A percentile compares a stretch with the other conserved stretches of the same genome.
These are phyloP conservation scores for Furnarius figulus DNA, from an alignment of 2,113 vertebrate genomes.

Conservation along the genomic window DNA sequence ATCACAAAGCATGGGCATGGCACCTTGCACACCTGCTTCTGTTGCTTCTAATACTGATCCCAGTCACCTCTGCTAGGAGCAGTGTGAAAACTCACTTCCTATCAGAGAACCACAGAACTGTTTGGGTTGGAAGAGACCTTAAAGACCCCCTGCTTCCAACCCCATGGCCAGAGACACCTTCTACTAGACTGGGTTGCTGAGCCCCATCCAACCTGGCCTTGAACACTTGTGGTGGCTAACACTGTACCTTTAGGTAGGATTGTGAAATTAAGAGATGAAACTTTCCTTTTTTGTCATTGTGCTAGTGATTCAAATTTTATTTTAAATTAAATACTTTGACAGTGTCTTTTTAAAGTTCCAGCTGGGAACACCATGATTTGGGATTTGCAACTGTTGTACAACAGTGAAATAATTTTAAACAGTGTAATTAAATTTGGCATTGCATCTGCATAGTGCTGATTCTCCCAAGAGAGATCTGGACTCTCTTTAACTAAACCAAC, in stretches of 20 bases:
- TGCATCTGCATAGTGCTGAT: neutral
- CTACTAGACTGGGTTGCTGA: neutral
- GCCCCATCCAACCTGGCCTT: neutral
- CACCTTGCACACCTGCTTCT: neutral
- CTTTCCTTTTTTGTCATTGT: neutral
- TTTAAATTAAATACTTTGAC: neutral
- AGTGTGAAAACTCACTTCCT: neutral
- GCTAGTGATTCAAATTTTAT: neutral
- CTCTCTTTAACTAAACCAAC: neutral
- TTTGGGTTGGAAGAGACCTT: neutral
- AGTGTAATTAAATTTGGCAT: neutral
- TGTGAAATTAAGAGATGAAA: neutral
- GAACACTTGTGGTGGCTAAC: neutral
- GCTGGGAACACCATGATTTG: neutral
- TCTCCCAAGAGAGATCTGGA: neutral
- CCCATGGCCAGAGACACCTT: neutral
- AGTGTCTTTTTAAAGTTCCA: slow-evolving; percentile 2
- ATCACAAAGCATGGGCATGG: neutral
- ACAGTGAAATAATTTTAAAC: neutral
- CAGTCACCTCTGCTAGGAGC: neutral
- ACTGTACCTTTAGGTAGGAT: neutral
- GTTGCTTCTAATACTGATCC: neutral
- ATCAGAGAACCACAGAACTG: neutral
- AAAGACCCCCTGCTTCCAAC: neutral
- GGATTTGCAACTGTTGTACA: neutral